These are phyloP conservation scores for Poicephalus gulielmi DNA, from an alignment of 2,113 vertebrate genomes.

Conservation along the genomic window DNA sequence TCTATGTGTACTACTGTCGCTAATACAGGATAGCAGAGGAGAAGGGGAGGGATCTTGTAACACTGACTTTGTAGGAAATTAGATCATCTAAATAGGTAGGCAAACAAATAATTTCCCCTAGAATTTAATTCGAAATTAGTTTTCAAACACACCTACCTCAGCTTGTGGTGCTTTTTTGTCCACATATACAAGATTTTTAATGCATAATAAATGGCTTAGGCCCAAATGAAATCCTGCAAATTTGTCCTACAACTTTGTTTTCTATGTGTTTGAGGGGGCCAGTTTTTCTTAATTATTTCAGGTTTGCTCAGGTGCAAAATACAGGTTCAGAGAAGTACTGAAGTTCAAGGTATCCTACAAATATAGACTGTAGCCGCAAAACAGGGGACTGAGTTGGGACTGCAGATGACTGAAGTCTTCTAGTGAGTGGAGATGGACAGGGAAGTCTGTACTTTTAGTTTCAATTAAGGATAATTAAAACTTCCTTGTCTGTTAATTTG, in stretches of 20 bases:
- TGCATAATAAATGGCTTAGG: not conserved
- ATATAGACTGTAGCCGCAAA: not conserved
- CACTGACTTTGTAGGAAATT: not conserved
- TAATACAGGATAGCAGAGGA: fast-evolving
- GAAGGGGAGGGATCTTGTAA: not conserved
- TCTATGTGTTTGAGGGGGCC: not conserved
- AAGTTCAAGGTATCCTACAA: not conserved
- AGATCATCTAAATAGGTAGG: not conserved
- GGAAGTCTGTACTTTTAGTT: not conserved
- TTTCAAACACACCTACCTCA: not conserved
- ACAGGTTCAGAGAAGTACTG: not conserved
- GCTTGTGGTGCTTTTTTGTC: not conserved
- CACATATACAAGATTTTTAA: not conserved
- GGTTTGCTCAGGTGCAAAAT: not conserved
- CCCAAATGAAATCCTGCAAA: not conserved
- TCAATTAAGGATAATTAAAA: not conserved
- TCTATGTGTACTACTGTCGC: not conserved
- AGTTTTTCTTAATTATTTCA: not conserved
- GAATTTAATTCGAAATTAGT: not conserved
- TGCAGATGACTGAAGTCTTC: not conserved
- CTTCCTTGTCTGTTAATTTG: not conserved
- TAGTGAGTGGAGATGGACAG: not conserved
- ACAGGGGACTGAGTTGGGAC: not conserved
- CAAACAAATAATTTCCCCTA: not conserved
- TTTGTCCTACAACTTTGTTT: not conserved